These are phyloP conservation scores for Melipona quadrifasciata DNA, from an alignment of 1,140 invertebrate genomes.

Conservation along the genomic window DNA sequence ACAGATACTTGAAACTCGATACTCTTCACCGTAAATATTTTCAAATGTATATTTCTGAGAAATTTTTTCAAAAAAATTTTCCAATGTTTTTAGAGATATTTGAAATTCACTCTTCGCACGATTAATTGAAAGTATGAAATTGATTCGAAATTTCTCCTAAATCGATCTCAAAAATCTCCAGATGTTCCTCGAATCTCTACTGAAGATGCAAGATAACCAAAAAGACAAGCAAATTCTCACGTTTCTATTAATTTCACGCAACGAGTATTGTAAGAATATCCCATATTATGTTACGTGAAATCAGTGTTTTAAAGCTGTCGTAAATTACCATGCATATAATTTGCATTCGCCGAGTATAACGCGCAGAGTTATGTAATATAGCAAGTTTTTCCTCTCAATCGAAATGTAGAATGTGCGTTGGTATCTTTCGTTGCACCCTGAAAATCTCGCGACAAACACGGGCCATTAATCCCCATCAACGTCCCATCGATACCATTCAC, in stretches of 20 bases:
- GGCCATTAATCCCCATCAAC: constrained; percentile 26
- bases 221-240: not conserved
- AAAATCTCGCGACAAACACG: constrained; percentile 22
- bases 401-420: not conserved
- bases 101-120: too few relatives aligned
- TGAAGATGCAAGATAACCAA: not conserved
- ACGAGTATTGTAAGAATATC: too few relatives aligned
- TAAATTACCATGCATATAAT: not conserved
- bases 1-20: too few relatives aligned
- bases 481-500: constrained; percentile 26
- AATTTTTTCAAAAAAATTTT: too few relatives aligned
- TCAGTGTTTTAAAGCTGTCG: not conserved
- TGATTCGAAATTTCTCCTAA: too few relatives aligned
- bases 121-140: too few relatives aligned
- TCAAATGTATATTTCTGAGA: too few relatives aligned
- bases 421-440: not conserved
- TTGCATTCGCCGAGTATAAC: not conserved
- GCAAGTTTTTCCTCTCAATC: not conserved
- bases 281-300: not conserved
- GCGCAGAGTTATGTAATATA: not conserved
- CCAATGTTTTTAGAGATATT: too few relatives aligned
- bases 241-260: not conserved
- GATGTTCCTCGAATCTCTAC: not conserved
- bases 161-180: not conserved
- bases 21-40: too few relatives aligned